Evolutionary conservation across 2,797 vertebrate genomes (phyloP), one percentile per base, ranked within the genome.

Genomic region (Coccyzus lansbergi): DNA sequence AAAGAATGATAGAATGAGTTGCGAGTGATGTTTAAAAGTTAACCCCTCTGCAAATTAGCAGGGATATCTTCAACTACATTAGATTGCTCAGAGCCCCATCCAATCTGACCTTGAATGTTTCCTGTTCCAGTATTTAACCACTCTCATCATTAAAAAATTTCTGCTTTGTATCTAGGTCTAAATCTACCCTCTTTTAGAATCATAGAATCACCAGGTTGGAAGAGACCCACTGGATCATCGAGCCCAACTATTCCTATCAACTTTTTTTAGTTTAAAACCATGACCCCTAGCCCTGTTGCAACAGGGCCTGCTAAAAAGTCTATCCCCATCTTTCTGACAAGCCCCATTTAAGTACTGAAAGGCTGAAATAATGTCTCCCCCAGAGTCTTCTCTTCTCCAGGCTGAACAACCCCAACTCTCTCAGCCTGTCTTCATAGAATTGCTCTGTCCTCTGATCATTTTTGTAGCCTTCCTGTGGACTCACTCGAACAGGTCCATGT

Each of bases 401-500:
- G 29, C 25, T 46, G 25, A 65, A 40, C 17, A 46, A 15, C 8
- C 15, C 17, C 29, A 71, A 13, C 18, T 65, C 17, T 62, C 42
- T 53, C 52, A 83, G 26, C 38, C 21, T 78, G 5, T 74, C 26
- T 1, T 62, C 48, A 25, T 0, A n/a, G 15, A 67, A 9, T 8
- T 25, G 5, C 0, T 55, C 13, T 34, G 55, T 12, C 10, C 13
- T 29, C 28, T 22, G 13, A 33, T 21, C 5, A 10, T 24, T 10
- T 55, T 31, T 7, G 4, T 52, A 28, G 21, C 15, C 24, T 15
- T 29, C 10, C 16, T 77, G 42, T 77, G 51, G 58, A 44, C 36
- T 4, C 0, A 0, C 2, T 62, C 15, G 36, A 53, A 1, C 7
- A 38, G 15, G 2, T 38, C 63, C 10, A 3, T n/a, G 13, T 29